Percentiles rank a stretch among this genome's conserved stretches.
Conservation (phyloP, 2,888 invertebrate genomes). For the Podabrus alpinus region DNA sequence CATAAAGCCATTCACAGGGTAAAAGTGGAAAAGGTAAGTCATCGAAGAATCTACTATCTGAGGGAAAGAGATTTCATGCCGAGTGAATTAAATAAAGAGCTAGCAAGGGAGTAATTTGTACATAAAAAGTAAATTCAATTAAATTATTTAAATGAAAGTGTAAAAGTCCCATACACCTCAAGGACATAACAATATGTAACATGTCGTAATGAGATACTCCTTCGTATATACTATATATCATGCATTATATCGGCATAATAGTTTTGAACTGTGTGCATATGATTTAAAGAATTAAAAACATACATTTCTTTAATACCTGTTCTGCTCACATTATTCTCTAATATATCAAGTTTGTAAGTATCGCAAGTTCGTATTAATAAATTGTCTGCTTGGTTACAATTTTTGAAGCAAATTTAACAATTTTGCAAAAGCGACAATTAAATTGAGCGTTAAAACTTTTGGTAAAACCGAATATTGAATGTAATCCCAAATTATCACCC, state of each 20-base stretch:
- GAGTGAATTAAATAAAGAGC: too few relatives aligned
- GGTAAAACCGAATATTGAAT: constrained; percentile 30
- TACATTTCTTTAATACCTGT: constrained; percentile 9
- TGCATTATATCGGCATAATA: constrained; percentile 35
- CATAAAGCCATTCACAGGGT: too few relatives aligned
- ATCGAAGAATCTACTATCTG: too few relatives aligned
- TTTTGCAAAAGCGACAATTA: constrained; percentile 33
- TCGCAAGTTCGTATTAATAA: background rate
- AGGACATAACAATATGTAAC: too few relatives aligned
- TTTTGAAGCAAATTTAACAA: background rate
- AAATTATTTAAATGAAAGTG: too few relatives aligned
- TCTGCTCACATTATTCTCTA: too few relatives aligned
- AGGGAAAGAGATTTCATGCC: too few relatives aligned
- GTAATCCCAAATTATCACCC: constrained; percentile 35
- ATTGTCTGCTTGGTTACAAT: background rate
- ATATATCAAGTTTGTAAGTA: constrained; percentile 4
- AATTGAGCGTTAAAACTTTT: constrained; percentile 31
- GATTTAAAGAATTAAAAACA: constrained; percentile 7
- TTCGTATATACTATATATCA: constrained; percentile 25
- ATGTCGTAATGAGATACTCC: constrained; percentile 2
- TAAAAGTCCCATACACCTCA: too few relatives aligned
- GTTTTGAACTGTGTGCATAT: constrained; percentile 27
- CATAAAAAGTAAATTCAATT: too few relatives aligned
- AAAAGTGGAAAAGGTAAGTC: too few relatives aligned
- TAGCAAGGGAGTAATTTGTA: too few relatives aligned